phyloP scores from a whole-genome alignment of 2,888 invertebrate species.

The Tinea trinotella region DNA sequence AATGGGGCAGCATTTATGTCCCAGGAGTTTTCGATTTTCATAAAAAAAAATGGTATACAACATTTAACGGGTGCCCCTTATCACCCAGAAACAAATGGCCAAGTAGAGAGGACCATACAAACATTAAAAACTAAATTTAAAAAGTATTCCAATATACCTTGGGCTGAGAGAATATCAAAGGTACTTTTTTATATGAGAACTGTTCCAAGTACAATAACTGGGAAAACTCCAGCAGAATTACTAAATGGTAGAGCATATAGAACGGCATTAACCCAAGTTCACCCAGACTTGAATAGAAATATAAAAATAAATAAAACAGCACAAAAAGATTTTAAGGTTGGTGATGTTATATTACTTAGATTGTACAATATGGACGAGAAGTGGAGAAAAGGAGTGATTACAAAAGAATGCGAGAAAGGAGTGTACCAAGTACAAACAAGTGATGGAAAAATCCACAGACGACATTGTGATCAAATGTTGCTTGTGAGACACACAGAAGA shows the following conservation, averaged over 20 bases:
- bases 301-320: not conserved
- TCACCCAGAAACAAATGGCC: slow-evolving; percentile 24
- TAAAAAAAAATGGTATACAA: slow-evolving; percentile 17
- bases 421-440: not conserved
- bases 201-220: slow-evolving; percentile 22
- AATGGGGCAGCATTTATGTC: slow-evolving; percentile 16
- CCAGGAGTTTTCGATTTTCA: slow-evolving; percentile 18
- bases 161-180: slow-evolving; percentile 22
- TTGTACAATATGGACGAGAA: slow-evolving; percentile 12
- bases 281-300: slow-evolving; percentile 4
- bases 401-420: not conserved
- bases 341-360: slow-evolving; percentile 10
- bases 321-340: not conserved
- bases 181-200: slow-evolving; percentile 20
- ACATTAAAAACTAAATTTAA: slow-evolving; percentile 21
- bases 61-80: slow-evolving; percentile 21
- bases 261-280: slow-evolving; percentile 9
- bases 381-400: slow-evolving; percentile 5
- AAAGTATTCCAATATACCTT: slow-evolving; percentile 16
- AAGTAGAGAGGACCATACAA: slow-evolving; percentile 23
- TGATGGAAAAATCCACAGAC: not conserved
- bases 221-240: slow-evolving; percentile 24
- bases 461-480: slow-evolving; percentile 15
- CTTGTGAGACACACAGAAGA: not conserved
- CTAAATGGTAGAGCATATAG: slow-evolving; percentile 21